Evolutionary conservation across 2,797 vertebrate species (phyloP).

Genomic region (Crossoptilon crossoptilon): DNA sequence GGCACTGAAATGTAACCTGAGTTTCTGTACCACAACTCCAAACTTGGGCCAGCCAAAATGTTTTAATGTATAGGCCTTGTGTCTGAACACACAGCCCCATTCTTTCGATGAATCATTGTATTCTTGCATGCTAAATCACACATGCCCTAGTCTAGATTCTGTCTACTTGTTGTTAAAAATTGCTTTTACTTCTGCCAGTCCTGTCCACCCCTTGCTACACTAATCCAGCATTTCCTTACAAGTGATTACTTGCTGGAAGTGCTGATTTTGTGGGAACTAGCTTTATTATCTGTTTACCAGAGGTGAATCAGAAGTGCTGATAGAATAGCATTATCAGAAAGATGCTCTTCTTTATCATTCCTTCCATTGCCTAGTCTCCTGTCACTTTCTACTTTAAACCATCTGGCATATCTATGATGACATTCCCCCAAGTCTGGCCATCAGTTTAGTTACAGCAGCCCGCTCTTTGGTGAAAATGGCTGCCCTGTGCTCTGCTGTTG

Average conservation of each 20-base stretch:
- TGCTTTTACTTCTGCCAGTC: conserved; percentile 40
- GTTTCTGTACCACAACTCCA: conserved; percentile 33
- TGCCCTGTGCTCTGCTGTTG: background rate
- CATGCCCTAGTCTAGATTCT: conserved; percentile 51
- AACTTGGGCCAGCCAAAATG: conserved; percentile 11
- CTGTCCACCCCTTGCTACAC: conserved; percentile 20
- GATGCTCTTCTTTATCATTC: background rate
- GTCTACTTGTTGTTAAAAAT: conserved; percentile 61
- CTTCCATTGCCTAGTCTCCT: background rate
- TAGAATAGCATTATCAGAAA: background rate
- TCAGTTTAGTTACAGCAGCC: background rate
- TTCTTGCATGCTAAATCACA: conserved; percentile 39
- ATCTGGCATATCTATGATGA: background rate
- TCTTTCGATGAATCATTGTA: conserved; percentile 55
- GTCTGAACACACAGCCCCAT: conserved; percentile 5
- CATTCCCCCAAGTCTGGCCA: background rate
- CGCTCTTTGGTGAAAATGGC: background rate
- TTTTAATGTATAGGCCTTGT: conserved; percentile 51
- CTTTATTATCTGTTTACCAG: background rate
- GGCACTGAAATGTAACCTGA: conserved; percentile 39
- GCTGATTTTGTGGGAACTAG: background rate
- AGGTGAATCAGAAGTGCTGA: background rate
- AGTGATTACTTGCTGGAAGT: background rate
- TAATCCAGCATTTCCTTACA: conserved; percentile 38
- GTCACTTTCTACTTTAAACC: conserved; percentile 24